phyloP scores from a whole-genome alignment of 2,888 invertebrate species.

The Sphinx pinastri region DNA sequence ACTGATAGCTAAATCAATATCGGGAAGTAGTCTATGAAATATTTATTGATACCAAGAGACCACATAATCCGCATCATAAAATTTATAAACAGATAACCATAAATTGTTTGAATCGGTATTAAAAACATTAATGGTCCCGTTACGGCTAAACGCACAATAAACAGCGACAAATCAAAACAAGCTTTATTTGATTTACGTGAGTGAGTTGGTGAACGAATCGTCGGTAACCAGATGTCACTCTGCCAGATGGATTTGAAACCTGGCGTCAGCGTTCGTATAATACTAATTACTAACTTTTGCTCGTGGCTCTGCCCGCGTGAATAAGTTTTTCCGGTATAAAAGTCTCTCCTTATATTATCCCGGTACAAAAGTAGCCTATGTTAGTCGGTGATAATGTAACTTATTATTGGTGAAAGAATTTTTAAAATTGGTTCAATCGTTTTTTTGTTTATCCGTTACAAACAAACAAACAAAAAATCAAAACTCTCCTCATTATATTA shows the following conservation, averaged over 20 bases:
- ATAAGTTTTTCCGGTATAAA: no score
- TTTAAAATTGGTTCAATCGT: no score
- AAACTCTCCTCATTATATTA: no score
- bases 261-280: not conserved
- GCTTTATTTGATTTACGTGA: slow-evolving; percentile 26
- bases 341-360: no score
- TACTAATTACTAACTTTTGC: no score
- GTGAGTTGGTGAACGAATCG: slow-evolving; percentile 27
- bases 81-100: slow-evolving; percentile 11
- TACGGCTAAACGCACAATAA: slow-evolving; percentile 20
- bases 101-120: slow-evolving; percentile 19
- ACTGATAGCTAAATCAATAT: not conserved
- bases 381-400: no score
- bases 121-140: slow-evolving; percentile 17
- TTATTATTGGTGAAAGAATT: no score
- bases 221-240: slow-evolving; percentile 30
- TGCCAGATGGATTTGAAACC: slow-evolving; percentile 17
- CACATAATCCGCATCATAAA: not conserved
- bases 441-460: no score
- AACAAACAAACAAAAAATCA: no score
- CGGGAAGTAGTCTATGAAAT: not conserved
- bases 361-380: no score
- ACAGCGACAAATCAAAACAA: slow-evolving; percentile 21
- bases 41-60: not conserved
- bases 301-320: no score